Evolutionary conservation across 2,888 invertebrate species (phyloP), one percentile per base, ranked within the genome.

Genomic region (Amiota minor): DNA sequence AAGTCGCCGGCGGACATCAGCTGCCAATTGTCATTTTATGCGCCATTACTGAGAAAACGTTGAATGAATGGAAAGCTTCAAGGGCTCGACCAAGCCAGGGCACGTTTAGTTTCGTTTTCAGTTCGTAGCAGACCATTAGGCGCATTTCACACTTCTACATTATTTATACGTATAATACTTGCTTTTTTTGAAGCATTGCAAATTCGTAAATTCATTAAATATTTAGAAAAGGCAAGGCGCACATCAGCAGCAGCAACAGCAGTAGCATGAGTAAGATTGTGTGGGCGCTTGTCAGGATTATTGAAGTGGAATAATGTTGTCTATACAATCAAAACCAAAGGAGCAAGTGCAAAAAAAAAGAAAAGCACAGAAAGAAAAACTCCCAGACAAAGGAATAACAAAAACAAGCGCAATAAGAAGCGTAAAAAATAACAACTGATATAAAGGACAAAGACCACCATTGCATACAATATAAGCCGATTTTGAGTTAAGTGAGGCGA

Each of bases 61-160:
- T 9, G 72, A 59, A 53, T 12, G 20, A 59, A n/a, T n/a, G 20
- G 23, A 53, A 53, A 1, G n/a, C 53, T 16, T 16, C n/a, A 16
- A 53, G n/a, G 53, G 53, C 53, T 8, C 53, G n/a, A 10, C 53
- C 14, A 10, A 53, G 53, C 53, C 14, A 20, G 9, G 59, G 20
- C 59, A 59, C 20, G 59, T 20, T 16, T 68, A 45, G n/a, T 11
- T 23, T 35, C 35, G n/a, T n/a, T 62, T 11, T 35, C 62, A 35
- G 76, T 79, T 79, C 81, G 75, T 81, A 80, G 81, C 83, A 83
- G 81, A 72, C 84, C 86, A 86, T 85, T 85, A 86, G 84, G 85
- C 83, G 80, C 86, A 80, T 81, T 84, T 83, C 86, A 81, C 84
- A 84, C 85, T 84, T 81, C 76, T 86, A 83, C 82, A 84, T 84